phyloP scores from a whole-genome alignment of 2,797 vertebrate genomes.

The Loriculus beryllinus region DNA sequence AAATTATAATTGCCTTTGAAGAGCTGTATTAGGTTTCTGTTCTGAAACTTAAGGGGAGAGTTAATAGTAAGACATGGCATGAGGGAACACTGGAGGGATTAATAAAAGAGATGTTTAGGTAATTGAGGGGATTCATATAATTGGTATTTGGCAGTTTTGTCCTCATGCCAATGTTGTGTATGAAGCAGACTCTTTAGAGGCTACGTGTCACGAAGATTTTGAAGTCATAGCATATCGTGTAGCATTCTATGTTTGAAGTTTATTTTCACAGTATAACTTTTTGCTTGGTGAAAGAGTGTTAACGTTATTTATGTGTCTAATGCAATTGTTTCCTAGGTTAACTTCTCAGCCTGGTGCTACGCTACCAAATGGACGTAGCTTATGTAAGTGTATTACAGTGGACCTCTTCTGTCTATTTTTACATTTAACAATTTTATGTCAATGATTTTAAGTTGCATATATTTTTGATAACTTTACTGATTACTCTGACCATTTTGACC shows the following conservation, averaged over 20 bases:
- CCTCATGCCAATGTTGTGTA: not conserved
- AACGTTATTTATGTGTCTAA: constrained; percentile 39
- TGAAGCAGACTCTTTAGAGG: not conserved
- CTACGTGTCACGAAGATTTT: rapidly evolving
- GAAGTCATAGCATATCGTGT: not conserved
- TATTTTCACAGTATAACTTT: not conserved
- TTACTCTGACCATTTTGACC: not conserved
- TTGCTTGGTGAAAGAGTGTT: not conserved
- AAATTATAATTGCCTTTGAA: not conserved
- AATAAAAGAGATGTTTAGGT: not conserved
- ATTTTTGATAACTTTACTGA: not conserved
- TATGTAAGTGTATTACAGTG: constrained; percentile 75
- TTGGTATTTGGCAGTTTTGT: not conserved
- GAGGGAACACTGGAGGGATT: not conserved
- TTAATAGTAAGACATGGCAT: not conserved
- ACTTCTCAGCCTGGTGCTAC: constrained; percentile 87
- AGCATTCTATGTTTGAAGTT: not conserved
- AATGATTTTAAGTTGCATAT: not conserved
- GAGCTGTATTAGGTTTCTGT: not conserved
- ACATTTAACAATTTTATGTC: not conserved
- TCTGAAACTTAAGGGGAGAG: not conserved
- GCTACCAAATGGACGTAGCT: constrained; percentile 94
- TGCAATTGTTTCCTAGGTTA: constrained; percentile 81
- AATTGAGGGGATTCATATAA: not conserved
- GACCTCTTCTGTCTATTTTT: not conserved